Evolutionary conservation across 2,888 invertebrate genomes (phyloP).

Genomic region (Sesia bembeciformis): DNA sequence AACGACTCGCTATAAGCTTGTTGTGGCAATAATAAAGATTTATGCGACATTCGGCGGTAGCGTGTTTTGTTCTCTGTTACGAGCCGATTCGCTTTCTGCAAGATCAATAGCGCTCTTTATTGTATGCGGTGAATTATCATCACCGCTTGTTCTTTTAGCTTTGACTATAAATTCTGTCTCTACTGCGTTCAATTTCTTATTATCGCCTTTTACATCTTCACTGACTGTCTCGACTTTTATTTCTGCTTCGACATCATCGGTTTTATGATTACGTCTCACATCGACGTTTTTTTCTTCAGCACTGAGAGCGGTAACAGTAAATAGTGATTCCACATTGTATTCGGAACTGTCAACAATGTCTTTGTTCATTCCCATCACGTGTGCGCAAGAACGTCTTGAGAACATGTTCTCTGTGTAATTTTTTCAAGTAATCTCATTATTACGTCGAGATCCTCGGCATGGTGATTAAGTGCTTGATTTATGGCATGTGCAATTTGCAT

Average conservation of each 20-base stretch:
- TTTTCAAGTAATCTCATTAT: slow-evolving; percentile 70
- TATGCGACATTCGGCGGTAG: slow-evolving; percentile 72
- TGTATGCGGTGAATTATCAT: slow-evolving; percentile 61
- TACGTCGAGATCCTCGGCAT: slow-evolving; percentile 48
- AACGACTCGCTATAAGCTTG: slow-evolving; percentile 68
- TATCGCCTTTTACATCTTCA: slow-evolving; percentile 59
- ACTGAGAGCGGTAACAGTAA: not conserved
- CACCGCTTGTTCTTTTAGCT: slow-evolving; percentile 50
- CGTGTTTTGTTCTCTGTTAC: slow-evolving; percentile 71
- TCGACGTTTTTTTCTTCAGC: not conserved
- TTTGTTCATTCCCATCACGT: slow-evolving; percentile 33
- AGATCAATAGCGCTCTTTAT: slow-evolving; percentile 71
- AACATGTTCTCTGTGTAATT: slow-evolving; percentile 41
- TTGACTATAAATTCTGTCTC: slow-evolving; percentile 49
- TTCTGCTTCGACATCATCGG: not conserved
- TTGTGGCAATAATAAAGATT: slow-evolving; percentile 74
- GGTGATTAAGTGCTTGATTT: slow-evolving; percentile 71
- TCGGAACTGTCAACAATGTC: slow-evolving; percentile 26
- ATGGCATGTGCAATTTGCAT: slow-evolving; percentile 71
- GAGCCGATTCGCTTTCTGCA: slow-evolving; percentile 68
- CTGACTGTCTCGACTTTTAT: slow-evolving; percentile 11
- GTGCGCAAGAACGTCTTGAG: slow-evolving; percentile 24
- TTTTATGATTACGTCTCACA: not conserved
- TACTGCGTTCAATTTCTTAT: slow-evolving; percentile 51
- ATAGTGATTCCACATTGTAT: not conserved